Evolutionary conservation across 1,140 invertebrate species (phyloP), one percentile per base, ranked within the genome.

Genomic region (Spodoptera litura): DNA sequence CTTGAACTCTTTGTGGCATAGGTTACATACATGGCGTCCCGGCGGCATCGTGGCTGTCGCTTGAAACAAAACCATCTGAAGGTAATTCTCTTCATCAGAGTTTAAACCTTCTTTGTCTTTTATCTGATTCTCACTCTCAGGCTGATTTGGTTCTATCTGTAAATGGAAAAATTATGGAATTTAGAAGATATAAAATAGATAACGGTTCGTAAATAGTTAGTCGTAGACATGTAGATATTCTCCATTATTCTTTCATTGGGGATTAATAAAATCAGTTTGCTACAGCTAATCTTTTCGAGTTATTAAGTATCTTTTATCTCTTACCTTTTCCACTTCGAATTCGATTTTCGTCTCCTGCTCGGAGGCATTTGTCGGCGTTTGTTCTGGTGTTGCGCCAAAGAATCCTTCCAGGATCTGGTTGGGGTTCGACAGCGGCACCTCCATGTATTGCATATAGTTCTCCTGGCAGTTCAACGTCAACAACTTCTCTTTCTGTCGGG

Each of bases 1-100:
- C 66, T 95, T 95, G 82, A 96, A 96, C 86, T 96, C 95, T 59
- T 95, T 95, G 55, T 95, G 95, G 84, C 95, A 96, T 6, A 96
- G 87, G 79, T 96, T 96, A 80, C 95, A 96, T 0, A 96, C 93
- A 74, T 96, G 95, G 0, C 95, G 85, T 0, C 95, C 95, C 0
- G 95, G 95, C 0, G 88, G 88, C 15, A 93, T 88, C 0, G 93
- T 89, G 0, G 90, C 88, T 0, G 93, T 93, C 2, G 93, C 92
- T 87, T 95, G 94, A 77, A 95, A 94, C 0, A 94, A 91, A 0
- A 95, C 94, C 85, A 95, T 84, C 78, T 95, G 94, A 13, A 94
- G 85, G 66, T 93, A 93, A 72, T 88, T 92, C 76, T 94, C 93
- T 35, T 94, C 93, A 25, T 94, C 93, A 0, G 89, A 92, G 74